These are phyloP conservation scores for Anguilla marmorata DNA, from an alignment of 2,797 vertebrate genomes.

Conservation along the genomic window DNA sequence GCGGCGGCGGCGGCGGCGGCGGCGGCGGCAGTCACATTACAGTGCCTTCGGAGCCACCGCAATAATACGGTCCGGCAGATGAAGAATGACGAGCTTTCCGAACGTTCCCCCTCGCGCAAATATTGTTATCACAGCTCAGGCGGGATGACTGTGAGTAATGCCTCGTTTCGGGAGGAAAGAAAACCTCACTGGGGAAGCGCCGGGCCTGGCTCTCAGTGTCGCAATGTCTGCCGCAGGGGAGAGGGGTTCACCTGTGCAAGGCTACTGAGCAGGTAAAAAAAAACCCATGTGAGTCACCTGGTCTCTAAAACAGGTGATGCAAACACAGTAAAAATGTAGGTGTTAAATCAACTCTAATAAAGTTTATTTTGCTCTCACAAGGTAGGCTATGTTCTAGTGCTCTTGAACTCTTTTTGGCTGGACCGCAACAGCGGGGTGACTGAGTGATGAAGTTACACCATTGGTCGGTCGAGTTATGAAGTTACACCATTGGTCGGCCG, in stretches of 20 bases:
- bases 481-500: no score
- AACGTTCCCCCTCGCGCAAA: slow-evolving; percentile 37
- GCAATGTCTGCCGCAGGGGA: background rate
- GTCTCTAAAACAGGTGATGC: background rate
- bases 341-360: background rate
- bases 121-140: slow-evolving; percentile 40
- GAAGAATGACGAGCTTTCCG: slow-evolving; percentile 54
- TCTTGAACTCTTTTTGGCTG: no score
- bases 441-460: no score
- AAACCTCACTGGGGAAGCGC: background rate
- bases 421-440: no score
- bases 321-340: background rate
- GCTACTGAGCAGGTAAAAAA: background rate
- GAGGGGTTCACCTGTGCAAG: background rate
- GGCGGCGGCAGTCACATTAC: slow-evolving; percentile 27
- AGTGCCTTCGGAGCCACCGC: slow-evolving; percentile 53
- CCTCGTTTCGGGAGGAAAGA: slow-evolving; percentile 4
- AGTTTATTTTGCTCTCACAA: background rate
- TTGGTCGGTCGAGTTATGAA: no score
- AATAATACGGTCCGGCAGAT: slow-evolving; percentile 54
- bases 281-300: background rate
- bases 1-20: slow-evolving; percentile 38
- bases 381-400: background rate
- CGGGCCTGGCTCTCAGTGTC: background rate
- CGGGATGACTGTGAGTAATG: slow-evolving; percentile 29